Conservation (phyloP, 2,797 vertebrate species). For the Erpetoichthys calabaricus region DNA sequence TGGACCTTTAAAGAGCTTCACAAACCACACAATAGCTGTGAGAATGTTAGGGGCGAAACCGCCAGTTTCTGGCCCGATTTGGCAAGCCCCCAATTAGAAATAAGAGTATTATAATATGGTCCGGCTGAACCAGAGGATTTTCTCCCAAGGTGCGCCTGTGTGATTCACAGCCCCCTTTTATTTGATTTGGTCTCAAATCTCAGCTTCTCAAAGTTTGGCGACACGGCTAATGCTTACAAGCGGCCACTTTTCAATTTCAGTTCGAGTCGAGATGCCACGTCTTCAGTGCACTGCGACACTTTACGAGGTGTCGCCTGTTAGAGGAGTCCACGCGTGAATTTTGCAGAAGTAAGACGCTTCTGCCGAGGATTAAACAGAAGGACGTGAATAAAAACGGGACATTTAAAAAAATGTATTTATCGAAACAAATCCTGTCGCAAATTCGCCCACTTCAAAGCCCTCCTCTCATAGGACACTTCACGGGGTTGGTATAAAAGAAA, state of each 20-base stretch:
- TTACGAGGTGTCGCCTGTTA: no score
- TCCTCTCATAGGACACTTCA: slow-evolving; percentile 8
- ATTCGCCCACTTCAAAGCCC: slow-evolving; percentile 5
- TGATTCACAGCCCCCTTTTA: neutral
- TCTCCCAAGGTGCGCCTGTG: slow-evolving; percentile 12
- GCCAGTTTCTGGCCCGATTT: slow-evolving; percentile 18
- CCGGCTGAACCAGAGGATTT: slow-evolving; percentile 18
- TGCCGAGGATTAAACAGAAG: no score
- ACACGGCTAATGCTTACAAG: no score
- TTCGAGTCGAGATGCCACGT: no score
- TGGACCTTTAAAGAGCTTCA: slow-evolving; percentile 46
- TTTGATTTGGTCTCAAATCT: neutral
- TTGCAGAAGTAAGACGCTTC: no score
- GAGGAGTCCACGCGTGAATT: no score
- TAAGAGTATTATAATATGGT: slow-evolving; percentile 31
- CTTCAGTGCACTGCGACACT: no score
- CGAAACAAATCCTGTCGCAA: slow-evolving; percentile 11
- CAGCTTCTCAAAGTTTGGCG: no score
- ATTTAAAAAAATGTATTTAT: no score
- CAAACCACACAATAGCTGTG: slow-evolving; percentile 43
- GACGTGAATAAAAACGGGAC: no score
- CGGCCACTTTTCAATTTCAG: no score
- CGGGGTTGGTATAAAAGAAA: neutral
- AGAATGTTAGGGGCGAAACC: slow-evolving; percentile 31
- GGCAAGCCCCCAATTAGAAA: slow-evolving; percentile 44